Conservation (phyloP, 2,797 vertebrate genomes). For the Loriculus beryllinus region DNA sequence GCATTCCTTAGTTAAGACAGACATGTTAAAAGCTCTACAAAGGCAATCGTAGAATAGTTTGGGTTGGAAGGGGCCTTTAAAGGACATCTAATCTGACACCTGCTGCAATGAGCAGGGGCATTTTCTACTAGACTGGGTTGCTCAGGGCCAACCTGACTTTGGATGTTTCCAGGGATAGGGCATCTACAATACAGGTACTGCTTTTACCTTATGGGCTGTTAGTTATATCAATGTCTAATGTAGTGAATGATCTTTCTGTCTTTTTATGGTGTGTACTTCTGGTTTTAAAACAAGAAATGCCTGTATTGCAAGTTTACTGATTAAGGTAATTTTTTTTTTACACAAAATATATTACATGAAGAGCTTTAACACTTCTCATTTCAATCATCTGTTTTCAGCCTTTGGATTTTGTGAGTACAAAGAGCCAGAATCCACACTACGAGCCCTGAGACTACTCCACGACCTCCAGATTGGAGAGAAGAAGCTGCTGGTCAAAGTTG, state of each 20-base stretch:
- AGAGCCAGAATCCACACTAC: constrained; percentile 94
- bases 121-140: background rate
- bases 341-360: background rate
- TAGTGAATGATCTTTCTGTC: background rate
- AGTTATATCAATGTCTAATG: background rate
- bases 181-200: background rate
- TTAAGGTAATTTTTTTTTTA: background rate
- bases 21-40: background rate
- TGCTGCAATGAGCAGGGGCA: background rate
- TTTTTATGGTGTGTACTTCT: background rate
- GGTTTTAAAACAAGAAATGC: background rate
- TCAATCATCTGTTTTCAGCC: constrained; percentile 76
- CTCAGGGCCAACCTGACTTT: background rate
- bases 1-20: background rate
- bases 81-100: background rate
- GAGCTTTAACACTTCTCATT: background rate
- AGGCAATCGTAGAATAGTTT: background rate
- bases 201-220: background rate
- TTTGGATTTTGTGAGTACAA: constrained; percentile 99
- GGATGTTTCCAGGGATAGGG: background rate
- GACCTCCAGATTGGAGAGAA: constrained; percentile 97
- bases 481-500: constrained; percentile 97
- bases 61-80: background rate
- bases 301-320: background rate
- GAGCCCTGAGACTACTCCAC: constrained; percentile 92